A percentile compares a stretch with the other conserved stretches of the same genome.
These are phyloP conservation scores for Himalopsyche anomala DNA, from an alignment of 2,888 invertebrate genomes.

Conservation along the genomic window DNA sequence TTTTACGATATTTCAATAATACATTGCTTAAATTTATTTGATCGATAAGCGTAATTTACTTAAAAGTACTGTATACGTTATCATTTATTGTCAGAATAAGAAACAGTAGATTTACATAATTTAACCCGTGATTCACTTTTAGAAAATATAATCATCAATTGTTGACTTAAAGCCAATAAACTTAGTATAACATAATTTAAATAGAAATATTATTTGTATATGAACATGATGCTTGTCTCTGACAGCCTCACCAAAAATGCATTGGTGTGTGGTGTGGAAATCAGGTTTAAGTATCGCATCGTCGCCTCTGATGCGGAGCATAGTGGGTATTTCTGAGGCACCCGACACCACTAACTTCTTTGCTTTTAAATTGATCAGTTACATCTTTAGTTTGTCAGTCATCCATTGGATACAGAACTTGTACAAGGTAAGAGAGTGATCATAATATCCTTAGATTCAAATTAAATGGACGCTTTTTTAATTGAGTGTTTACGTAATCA, in stretches of 20 bases:
- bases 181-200: too few relatives aligned
- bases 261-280: not conserved
- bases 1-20: too few relatives aligned
- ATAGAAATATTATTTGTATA: too few relatives aligned
- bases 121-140: too few relatives aligned
- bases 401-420: conserved; percentile 43
- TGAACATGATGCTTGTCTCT: too few relatives aligned
- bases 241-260: not conserved
- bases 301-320: not conserved
- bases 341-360: conserved; percentile 54
- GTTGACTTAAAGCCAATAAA: too few relatives aligned
- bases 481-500: not conserved
- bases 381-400: conserved; percentile 52
- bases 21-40: too few relatives aligned
- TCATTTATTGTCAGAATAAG: too few relatives aligned
- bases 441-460: not conserved
- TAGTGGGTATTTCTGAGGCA: conserved; percentile 49
- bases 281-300: conserved; percentile 53
- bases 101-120: too few relatives aligned
- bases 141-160: too few relatives aligned
- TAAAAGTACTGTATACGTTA: too few relatives aligned
- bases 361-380: conserved; percentile 51
- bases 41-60: too few relatives aligned
- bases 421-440: conserved; percentile 20
- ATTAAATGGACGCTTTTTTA: not conserved